Evolutionary conservation across 2,797 vertebrate species (phyloP).

Genomic region (Dermochelys coriacea): DNA sequence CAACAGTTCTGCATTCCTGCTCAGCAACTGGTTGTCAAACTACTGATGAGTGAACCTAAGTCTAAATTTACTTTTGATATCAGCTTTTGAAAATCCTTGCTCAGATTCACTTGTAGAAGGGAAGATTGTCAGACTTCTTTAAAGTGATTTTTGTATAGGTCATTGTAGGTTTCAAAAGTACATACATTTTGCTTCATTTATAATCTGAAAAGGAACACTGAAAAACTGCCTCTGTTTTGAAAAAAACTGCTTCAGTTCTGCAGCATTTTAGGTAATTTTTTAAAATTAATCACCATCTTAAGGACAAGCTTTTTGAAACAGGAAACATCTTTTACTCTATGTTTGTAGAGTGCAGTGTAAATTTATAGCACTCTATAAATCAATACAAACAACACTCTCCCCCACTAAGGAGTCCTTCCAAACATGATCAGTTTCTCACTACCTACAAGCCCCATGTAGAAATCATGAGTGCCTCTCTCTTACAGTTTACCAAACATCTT

Average conservation of each 20-base stretch:
- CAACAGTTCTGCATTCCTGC: slow-evolving; percentile 51
- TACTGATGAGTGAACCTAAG: neutral
- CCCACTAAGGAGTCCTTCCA: neutral
- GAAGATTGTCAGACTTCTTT: neutral
- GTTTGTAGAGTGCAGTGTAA: neutral
- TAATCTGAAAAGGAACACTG: neutral
- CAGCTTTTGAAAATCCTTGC: slow-evolving; percentile 17
- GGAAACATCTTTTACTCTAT: neutral
- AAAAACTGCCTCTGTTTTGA: neutral
- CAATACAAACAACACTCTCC: neutral
- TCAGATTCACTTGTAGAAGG: slow-evolving; percentile 8
- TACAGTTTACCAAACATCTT: neutral
- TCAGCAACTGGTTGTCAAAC: slow-evolving; percentile 57
- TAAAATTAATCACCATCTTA: neutral
- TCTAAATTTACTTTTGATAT: slow-evolving; percentile 54
- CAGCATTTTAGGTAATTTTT: neutral
- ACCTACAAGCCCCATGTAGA: neutral
- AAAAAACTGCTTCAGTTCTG: neutral
- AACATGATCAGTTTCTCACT: neutral
- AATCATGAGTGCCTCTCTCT: neutral
- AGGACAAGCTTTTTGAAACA: neutral
- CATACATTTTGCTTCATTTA: neutral
- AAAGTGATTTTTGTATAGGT: fast-evolving
- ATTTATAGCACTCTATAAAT: neutral
- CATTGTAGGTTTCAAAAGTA: slow-evolving; percentile 5